phyloP scores from a whole-genome alignment of 2,797 vertebrate genomes.

The Epinephelus malabaricus region DNA sequence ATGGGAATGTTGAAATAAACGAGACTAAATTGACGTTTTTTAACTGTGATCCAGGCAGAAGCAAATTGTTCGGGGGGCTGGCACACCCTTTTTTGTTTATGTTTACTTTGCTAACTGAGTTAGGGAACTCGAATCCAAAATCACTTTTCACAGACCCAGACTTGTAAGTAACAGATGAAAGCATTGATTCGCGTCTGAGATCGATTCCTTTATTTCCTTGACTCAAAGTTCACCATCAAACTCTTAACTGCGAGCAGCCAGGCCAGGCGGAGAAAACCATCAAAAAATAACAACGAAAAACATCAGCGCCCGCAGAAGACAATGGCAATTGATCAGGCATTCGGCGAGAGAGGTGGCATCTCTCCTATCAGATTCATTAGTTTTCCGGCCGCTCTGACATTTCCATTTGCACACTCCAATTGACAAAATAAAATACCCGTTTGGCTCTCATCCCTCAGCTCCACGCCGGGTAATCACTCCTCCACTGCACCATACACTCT shows the following conservation, averaged over 20 bases:
- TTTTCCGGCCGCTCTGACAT: slow-evolving; percentile 84
- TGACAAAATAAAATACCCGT: slow-evolving; percentile 87
- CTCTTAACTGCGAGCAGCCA: slow-evolving; percentile 59
- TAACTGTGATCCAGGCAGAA: slow-evolving; percentile 6
- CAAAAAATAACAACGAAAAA: slow-evolving; percentile 75
- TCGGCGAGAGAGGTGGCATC: slow-evolving; percentile 73
- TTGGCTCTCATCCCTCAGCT: slow-evolving; percentile 77
- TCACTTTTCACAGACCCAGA: slow-evolving; percentile 52
- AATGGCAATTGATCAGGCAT: slow-evolving; percentile 83
- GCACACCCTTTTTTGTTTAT: slow-evolving; percentile 36
- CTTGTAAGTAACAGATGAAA: slow-evolving; percentile 79
- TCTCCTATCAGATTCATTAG: slow-evolving; percentile 86
- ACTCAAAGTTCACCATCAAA: slow-evolving; percentile 77
- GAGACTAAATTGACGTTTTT: slow-evolving; percentile 32
- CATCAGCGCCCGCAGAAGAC: slow-evolving; percentile 67
- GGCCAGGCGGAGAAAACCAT: slow-evolving; percentile 72
- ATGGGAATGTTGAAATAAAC: slow-evolving; percentile 47
- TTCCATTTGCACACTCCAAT: slow-evolving; percentile 89
- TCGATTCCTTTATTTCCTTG: slow-evolving; percentile 77
- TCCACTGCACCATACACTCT: slow-evolving; percentile 58
- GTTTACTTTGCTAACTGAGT: slow-evolving; percentile 57
- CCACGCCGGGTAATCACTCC: slow-evolving; percentile 79
- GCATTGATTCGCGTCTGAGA: slow-evolving; percentile 67
- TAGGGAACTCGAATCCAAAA: slow-evolving; percentile 57
- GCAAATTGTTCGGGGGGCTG: slow-evolving; percentile 15